Evolutionary conservation across 2,113 vertebrate species (phyloP), one percentile per base, ranked within the genome.

Genomic region (Festucalex cinctus): DNA sequence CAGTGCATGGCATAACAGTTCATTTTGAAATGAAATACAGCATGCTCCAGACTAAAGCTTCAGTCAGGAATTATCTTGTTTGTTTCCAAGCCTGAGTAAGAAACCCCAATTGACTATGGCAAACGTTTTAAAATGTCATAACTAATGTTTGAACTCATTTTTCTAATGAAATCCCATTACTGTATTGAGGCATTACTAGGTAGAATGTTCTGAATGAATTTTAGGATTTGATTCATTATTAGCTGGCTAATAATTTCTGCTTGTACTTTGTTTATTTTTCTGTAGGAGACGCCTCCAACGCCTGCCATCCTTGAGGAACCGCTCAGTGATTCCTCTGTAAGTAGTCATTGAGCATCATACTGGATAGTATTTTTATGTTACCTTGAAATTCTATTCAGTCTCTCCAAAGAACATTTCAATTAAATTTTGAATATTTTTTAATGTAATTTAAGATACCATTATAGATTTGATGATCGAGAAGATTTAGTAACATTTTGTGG

Each of bases 291-390:
- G 3, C 89, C 90, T 65, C 87, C 88, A 36, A 89, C 92, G 44
- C 92, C 91, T 62, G 87, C 91, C 72, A 93, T 92, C 83, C 79
- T 92, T 0, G 91, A 92, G 70, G 91, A 93, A 70, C 84, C 82
- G 64, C 74, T 90, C 71, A 83, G 75, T 37, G 91, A 93, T 83
- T 78, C 84, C 35, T 88, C 87, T 70, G 91, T 93, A 86, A 90
- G 87, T 91, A 76, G 75, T 74, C 68, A 5, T 63, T 60, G 39
- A 41, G 37, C 54, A 14, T 28, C 12, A 32, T 56, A 56, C 26
- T 32, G 9, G 53, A 54, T 59, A 19, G 3, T 60, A 3, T 35
- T 58, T 58, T 28, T 58, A 13, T 35, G 7, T 35, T 10, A 46
- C 44, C 6, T 20, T 46, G 17, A 20, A 19, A 5, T 46, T 46